Conservation (phyloP, 2,797 vertebrate species). For the Scarus forsteni region DNA sequence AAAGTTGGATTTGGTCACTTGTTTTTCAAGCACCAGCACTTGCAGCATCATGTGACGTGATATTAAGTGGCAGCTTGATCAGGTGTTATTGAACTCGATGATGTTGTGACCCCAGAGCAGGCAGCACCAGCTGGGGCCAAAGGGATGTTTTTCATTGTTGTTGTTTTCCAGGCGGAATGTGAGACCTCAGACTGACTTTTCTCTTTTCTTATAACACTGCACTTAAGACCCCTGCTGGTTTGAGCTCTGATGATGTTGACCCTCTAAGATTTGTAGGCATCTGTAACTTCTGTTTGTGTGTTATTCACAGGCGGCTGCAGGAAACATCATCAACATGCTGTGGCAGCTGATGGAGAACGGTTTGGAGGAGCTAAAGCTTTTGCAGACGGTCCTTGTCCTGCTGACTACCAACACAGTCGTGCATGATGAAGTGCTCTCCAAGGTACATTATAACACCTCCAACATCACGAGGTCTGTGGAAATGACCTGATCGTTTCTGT, state of each 20-base stretch:
- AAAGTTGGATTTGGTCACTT: too few relatives aligned
- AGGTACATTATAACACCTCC: constrained; percentile 56
- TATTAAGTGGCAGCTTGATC: constrained; percentile 24
- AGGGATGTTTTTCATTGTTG: constrained; percentile 18
- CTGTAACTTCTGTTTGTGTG: not conserved
- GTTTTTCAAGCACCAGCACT: constrained; percentile 22
- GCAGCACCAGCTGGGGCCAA: constrained; percentile 47
- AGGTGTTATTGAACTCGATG: constrained; percentile 21
- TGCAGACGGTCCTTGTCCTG: constrained; percentile 98
- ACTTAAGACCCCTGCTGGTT: not conserved
- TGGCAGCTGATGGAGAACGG: constrained; percentile 99
- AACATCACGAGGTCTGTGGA: constrained; percentile 5
- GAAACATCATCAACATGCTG: constrained; percentile 99
- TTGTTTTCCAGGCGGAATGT: not conserved
- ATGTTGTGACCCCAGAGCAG: constrained; percentile 25
- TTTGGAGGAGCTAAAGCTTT: constrained; percentile 96
- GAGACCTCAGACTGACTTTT: constrained; percentile 18
- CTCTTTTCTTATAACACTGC: not conserved
- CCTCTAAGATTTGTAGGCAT: not conserved
- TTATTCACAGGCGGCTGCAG: constrained; percentile 90
- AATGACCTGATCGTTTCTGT: constrained; percentile 37
- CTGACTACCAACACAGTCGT: constrained; percentile 98
- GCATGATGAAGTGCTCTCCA: constrained; percentile 88
- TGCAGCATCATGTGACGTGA: constrained; percentile 35
- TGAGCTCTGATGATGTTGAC: not conserved